Evolutionary conservation across 2,797 vertebrate genomes (phyloP).

Genomic region (Toxotes lorentzi): DNA sequence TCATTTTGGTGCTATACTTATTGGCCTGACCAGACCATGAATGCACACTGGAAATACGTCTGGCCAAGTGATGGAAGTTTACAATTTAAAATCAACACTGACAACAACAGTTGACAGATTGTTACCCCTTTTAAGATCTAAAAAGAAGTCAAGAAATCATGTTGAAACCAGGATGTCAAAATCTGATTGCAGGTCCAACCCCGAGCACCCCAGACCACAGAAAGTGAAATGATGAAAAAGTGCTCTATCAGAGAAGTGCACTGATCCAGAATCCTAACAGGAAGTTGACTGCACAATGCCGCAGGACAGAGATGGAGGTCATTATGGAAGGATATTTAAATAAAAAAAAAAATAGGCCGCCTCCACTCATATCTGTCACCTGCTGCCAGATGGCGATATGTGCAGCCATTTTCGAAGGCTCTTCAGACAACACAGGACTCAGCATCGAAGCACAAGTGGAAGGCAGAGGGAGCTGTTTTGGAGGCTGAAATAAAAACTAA

Average conservation of each 20-base stretch:
- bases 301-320: conserved; percentile 68
- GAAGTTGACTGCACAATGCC: conserved; percentile 64
- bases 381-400: conserved; percentile 75
- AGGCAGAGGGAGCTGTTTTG: conserved; percentile 84
- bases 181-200: conserved; percentile 36
- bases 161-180: conserved; percentile 35
- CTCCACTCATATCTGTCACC: conserved; percentile 75
- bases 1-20: conserved; percentile 6
- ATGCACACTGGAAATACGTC: conserved; percentile 20
- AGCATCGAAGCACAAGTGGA: conserved; percentile 59
- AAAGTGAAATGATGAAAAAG: conserved; percentile 50
- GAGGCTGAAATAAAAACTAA: conserved; percentile 93
- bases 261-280: conserved; percentile 70
- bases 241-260: conserved; percentile 51
- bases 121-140: conserved; percentile 12
- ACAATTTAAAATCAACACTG: conserved; percentile 27
- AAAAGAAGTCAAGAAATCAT: conserved; percentile 20
- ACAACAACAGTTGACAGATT: conserved; percentile 23
- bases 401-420: conserved; percentile 54
- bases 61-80: conserved; percentile 5
- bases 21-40: conserved; percentile 1
- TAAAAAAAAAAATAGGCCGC: conserved; percentile 40
- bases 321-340: conserved; percentile 69
- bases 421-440: conserved; percentile 72
- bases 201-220: conserved; percentile 32